phyloP scores from a whole-genome alignment of 1,140 invertebrate genomes.

The Holotrichia oblita region DNA sequence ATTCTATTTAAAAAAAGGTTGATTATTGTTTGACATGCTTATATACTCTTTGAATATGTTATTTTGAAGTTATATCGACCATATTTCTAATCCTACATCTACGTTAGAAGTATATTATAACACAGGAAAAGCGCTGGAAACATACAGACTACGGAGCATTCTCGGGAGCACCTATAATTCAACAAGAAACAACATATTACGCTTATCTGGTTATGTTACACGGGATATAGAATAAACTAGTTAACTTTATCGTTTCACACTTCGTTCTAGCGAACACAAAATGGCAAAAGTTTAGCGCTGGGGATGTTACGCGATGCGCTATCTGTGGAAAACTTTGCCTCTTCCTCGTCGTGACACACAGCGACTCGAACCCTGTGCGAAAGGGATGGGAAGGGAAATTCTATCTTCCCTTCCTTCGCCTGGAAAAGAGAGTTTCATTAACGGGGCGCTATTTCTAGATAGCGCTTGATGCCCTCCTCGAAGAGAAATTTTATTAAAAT shows the following conservation, averaged over 20 bases:
- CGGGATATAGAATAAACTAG: constrained; percentile 47
- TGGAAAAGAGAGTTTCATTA: constrained; percentile 41
- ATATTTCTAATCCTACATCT: too few relatives aligned
- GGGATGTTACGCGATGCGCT: constrained; percentile 39
- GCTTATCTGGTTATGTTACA: constrained; percentile 40
- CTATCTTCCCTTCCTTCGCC: constrained; percentile 38
- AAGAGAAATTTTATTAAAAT: constrained; percentile 40
- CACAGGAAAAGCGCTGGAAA: too few relatives aligned
- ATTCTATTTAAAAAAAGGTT: too few relatives aligned
- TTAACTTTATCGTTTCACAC: constrained; percentile 51
- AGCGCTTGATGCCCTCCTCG: neutral
- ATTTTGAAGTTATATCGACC: too few relatives aligned
- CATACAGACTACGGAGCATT: neutral
- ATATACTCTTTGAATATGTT: too few relatives aligned
- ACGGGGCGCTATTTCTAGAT: constrained; percentile 9
- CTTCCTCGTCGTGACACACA: neutral
- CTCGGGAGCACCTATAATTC: constrained; percentile 26
- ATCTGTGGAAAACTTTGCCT: constrained; percentile 43
- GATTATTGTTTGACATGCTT: too few relatives aligned
- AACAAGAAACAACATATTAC: constrained; percentile 38
- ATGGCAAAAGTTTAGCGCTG: constrained; percentile 50
- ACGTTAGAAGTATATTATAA: too few relatives aligned
- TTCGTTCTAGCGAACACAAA: constrained; percentile 50
- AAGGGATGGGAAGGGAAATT: constrained; percentile 13
- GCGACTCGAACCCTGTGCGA: neutral